Evolutionary conservation across 2,797 vertebrate species (phyloP).

Genomic region (Gymnoscopelus braueri): DNA sequence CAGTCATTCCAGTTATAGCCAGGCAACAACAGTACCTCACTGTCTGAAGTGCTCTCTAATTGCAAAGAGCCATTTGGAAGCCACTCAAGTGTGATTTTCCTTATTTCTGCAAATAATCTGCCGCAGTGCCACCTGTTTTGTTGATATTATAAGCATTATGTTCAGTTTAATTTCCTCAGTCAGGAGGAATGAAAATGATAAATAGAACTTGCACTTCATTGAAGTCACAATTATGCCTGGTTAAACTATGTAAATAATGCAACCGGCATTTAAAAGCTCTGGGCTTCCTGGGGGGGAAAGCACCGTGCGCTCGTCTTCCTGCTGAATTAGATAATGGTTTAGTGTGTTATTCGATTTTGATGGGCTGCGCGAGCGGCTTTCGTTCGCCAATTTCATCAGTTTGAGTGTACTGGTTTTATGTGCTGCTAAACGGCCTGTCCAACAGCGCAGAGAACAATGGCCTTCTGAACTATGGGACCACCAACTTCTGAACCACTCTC

Average conservation of each 20-base stretch:
- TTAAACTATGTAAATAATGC: conserved; percentile 9
- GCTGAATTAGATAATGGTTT: conserved; percentile 5
- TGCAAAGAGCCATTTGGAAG: conserved; percentile 8
- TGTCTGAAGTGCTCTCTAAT: conserved; percentile 3
- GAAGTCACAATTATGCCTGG: neutral
- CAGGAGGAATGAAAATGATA: conserved; percentile 9
- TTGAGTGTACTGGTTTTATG: conserved; percentile 24
- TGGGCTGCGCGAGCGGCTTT: conserved; percentile 16
- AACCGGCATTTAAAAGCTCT: conserved; percentile 20
- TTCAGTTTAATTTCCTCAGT: conserved; percentile 12
- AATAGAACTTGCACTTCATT: conserved; percentile 20
- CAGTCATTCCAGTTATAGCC: neutral
- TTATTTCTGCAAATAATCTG: conserved; percentile 4
- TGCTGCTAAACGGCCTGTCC: conserved; percentile 7
- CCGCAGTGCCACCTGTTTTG: neutral
- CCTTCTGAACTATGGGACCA: too few relatives aligned
- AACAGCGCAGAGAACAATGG: neutral
- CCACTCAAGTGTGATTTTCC: conserved; percentile 10
- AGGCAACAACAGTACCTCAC: conserved; percentile 9
- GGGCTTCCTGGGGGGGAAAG: neutral
- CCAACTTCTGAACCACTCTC: too few relatives aligned
- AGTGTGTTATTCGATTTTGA: neutral
- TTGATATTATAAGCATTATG: neutral
- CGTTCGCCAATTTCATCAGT: conserved; percentile 25
- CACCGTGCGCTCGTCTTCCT: conserved; percentile 1